Evolutionary conservation across 2,113 vertebrate genomes (phyloP).

Genomic region (Sisor rabdophorus): DNA sequence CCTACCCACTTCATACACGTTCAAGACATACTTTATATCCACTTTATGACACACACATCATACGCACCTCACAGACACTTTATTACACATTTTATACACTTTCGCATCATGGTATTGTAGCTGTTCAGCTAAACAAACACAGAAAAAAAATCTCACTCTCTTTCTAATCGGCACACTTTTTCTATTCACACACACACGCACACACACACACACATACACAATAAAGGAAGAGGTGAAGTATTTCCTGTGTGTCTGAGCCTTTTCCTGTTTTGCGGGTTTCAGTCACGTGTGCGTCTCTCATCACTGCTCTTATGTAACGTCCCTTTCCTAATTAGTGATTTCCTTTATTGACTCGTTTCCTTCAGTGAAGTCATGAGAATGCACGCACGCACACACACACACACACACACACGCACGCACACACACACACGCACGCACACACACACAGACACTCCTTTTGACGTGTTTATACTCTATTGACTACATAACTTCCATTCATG

Average conservation of each 20-base stretch:
- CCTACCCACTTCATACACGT: too few relatives aligned
- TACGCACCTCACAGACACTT: not conserved
- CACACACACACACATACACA: slow-evolving; percentile 5
- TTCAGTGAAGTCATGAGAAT: not conserved
- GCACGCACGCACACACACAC: slow-evolving; percentile 14
- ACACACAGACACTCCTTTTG: not conserved
- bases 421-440: not conserved
- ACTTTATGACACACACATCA: not conserved
- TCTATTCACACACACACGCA: not conserved
- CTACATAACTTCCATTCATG: too few relatives aligned
- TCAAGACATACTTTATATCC: not conserved
- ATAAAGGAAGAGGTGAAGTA: slow-evolving; percentile 41
- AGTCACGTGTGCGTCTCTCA: slow-evolving; percentile 46
- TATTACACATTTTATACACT: not conserved
- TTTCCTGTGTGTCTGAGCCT: slow-evolving; percentile 60
- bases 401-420: not conserved
- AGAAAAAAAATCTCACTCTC: not conserved
- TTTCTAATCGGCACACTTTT: not conserved
- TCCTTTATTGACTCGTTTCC: slow-evolving; percentile 56
- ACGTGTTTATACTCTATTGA: too few relatives aligned
- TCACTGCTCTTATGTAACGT: slow-evolving; percentile 49
- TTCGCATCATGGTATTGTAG: not conserved
- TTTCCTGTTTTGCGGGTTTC: slow-evolving; percentile 66
- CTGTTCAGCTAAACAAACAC: too few relatives aligned
- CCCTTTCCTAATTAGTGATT: slow-evolving; percentile 58